Conservation (phyloP, 1,140 invertebrate genomes). For the Brachionus angularis region DNA sequence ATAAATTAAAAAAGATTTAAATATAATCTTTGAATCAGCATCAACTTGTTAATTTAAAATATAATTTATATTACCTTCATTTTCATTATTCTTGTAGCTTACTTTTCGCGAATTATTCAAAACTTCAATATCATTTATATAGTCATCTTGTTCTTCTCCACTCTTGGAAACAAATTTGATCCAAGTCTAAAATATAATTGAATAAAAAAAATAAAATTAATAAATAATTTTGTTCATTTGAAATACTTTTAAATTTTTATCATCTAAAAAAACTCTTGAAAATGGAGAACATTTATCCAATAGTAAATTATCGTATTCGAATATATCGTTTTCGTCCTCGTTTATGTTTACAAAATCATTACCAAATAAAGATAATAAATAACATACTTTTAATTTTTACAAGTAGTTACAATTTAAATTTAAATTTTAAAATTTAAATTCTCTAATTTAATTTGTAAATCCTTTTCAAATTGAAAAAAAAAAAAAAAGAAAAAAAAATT, state of each 20-base stretch:
- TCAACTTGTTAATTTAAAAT: too few relatives aligned
- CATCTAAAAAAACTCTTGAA: not conserved
- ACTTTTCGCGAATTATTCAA: too few relatives aligned
- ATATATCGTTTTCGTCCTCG: slow-evolving; percentile 14
- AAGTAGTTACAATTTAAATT: too few relatives aligned
- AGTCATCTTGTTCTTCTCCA: slow-evolving; percentile 26
- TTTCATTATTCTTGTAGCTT: too few relatives aligned
- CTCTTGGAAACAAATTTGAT: slow-evolving; percentile 23
- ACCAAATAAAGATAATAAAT: slow-evolving; percentile 1
- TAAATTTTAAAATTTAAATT: too few relatives aligned
- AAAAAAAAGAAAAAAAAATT: not conserved
- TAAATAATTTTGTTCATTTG: not conserved
- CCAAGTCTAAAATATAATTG: slow-evolving; percentile 15
- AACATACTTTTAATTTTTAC: too few relatives aligned
- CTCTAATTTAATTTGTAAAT: too few relatives aligned
- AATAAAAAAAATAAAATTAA: not conserved
- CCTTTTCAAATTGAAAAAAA: too few relatives aligned
- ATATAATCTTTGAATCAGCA: too few relatives aligned
- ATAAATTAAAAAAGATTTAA: too few relatives aligned
- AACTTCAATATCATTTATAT: not conserved
- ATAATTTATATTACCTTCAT: too few relatives aligned
- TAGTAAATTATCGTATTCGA: not conserved
- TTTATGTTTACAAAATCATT: not conserved
- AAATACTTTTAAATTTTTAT: slow-evolving; percentile 27
- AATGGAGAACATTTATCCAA: slow-evolving; percentile 3